Base-by-base conservation (phyloP, 2,888 invertebrate species). In the Zaprionus bogoriensis region DNA sequence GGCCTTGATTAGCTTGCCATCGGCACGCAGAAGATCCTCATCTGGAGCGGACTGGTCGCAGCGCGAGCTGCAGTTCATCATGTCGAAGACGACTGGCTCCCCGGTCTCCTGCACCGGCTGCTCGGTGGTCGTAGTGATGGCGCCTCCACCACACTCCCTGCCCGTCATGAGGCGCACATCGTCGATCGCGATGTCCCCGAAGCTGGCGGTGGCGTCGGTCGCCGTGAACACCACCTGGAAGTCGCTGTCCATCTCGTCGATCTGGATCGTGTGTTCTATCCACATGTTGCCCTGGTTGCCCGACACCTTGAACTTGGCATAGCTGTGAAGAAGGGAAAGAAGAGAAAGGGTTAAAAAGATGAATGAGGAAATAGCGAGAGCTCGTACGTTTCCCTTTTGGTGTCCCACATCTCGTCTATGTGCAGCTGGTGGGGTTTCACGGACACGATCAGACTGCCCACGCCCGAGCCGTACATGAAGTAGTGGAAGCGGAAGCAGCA, bases 121-220 rank as follows among this genome's bases (percentile, higher is more conserved):
- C 14, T 75, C 86, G 1, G 73, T 54, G 22, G 54, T 82, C 27
- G 48, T 76, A 22, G 17, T 69, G 25, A 25, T 20, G 0, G 0
- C 53, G 0, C 45, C 41, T 1, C 46, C 51, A 1, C 74, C 79
- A 57, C 90, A 90, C 0, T 89, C 85, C 0, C 54, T 69, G 25
- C 87, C 89, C 27, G 93, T 92, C 23, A 94, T 91, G 25, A 96
- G 91, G 5, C 92, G 92, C 0, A 97, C 93, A 87, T 97, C 97
- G 75, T 97, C 97, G 10, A 97, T 93, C 0, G 96, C 96, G 28
- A 95, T 94, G 86, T 96, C 96, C 52, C 96, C 95, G 5, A 94
- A 93, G 69, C 93, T 94, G 19, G 92, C 92, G 0, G 79, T 74
- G 0, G 96, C 96, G 25, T 95, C 91, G 0, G 95, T 92, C 0